These are phyloP conservation scores for Tetropium fuscum DNA, from an alignment of 2,888 invertebrate species.

Conservation along the genomic window DNA sequence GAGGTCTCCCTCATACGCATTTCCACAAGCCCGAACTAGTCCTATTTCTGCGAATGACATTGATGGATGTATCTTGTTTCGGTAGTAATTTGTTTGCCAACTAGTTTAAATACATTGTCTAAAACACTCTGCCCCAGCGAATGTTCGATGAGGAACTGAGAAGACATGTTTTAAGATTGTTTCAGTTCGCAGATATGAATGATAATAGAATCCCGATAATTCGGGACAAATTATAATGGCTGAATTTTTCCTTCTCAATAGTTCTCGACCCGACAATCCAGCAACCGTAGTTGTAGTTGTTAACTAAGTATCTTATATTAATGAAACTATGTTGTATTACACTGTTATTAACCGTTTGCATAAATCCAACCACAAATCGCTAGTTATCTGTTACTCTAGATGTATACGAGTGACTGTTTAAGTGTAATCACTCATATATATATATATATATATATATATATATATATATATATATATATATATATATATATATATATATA, in stretches of 20 bases:
- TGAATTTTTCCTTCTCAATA: slow-evolving; percentile 30
- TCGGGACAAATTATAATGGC: slow-evolving; percentile 25
- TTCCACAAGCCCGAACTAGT: slow-evolving; percentile 19
- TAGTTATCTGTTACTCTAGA: too few species aligned
- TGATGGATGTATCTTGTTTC: slow-evolving; percentile 47
- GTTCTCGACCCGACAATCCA: too few species aligned
- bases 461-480: too few species aligned
- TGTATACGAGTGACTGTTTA: too few species aligned
- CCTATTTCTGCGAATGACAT: slow-evolving; percentile 41
- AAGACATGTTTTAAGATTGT: slow-evolving; percentile 21
- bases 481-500: too few species aligned
- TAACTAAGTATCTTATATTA: too few species aligned
- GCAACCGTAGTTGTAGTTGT: too few species aligned
- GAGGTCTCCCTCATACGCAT: background rate
- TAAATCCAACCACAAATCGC: too few species aligned
- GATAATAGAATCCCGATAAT: slow-evolving; percentile 27
- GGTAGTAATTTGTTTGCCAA: slow-evolving; percentile 40
- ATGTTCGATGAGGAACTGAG: slow-evolving; percentile 16
- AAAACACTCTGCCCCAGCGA: slow-evolving; percentile 28
- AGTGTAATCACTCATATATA: too few species aligned
- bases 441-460: too few species aligned
- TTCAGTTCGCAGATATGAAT: slow-evolving; percentile 28
- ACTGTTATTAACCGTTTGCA: too few species aligned
- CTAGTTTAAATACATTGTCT: slow-evolving; percentile 39
- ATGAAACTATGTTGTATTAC: too few species aligned